Conservation (phyloP, 1,140 invertebrate species). For the Neodiprion virginianus region DNA sequence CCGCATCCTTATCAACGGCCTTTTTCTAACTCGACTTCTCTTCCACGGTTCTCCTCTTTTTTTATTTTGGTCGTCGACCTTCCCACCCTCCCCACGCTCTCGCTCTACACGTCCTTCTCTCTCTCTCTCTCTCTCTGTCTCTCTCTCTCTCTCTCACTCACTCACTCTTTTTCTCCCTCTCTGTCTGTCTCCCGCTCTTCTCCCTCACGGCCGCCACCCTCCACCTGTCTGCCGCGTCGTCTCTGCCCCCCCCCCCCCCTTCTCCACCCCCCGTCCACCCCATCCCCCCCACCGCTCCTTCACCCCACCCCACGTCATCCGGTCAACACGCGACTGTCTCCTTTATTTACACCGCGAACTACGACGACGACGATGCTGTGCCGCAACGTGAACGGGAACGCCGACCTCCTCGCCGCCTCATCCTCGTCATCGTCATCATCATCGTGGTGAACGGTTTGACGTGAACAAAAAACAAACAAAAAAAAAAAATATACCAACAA, state of each 20-base stretch:
- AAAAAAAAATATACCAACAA: conserved; percentile 14
- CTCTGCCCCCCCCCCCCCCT: conserved; percentile 26
- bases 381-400: background rate
- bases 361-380: conserved; percentile 33
- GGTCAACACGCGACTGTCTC: conserved; percentile 29
- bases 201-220: conserved; percentile 22
- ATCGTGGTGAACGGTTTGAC: no score
- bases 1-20: conserved; percentile 28
- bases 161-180: conserved; percentile 38
- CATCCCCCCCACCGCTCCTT: conserved; percentile 29
- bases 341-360: conserved; percentile 51
- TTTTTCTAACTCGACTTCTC: conserved; percentile 18
- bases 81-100: conserved; percentile 32
- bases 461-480: background rate
- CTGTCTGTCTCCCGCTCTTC: conserved; percentile 29
- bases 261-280: conserved; percentile 37
- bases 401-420: conserved; percentile 3
- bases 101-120: conserved; percentile 18
- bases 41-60: conserved; percentile 20
- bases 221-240: conserved; percentile 35
- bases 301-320: conserved; percentile 18
- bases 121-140: conserved; percentile 49
- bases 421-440: background rate
- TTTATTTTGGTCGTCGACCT: no score
- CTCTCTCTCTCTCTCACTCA: conserved; percentile 41